Percentiles rank a stretch among this genome's conserved stretches.
Conservation (phyloP, 2,797 vertebrate genomes). For the Heliangelus exortis region DNA sequence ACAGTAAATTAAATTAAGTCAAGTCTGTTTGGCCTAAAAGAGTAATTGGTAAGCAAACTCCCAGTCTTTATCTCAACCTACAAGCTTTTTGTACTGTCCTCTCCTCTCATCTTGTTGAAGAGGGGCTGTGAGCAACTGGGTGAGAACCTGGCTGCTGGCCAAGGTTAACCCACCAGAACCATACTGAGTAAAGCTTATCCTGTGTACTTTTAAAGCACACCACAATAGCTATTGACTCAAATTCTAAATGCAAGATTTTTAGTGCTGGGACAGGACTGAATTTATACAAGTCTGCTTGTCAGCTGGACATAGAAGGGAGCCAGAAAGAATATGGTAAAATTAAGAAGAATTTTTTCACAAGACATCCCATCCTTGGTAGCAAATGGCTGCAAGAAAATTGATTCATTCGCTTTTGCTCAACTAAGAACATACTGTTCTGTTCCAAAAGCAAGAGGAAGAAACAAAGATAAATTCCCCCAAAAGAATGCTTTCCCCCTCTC, state of each 20-base stretch:
- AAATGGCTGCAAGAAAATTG: not conserved
- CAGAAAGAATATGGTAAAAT: not conserved
- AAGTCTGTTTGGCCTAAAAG: not conserved
- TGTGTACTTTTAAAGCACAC: not conserved
- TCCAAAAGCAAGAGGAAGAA: not conserved
- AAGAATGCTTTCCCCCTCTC: not conserved
- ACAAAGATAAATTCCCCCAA: not conserved
- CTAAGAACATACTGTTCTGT: not conserved
- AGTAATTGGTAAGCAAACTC: not conserved
- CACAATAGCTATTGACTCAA: not conserved
- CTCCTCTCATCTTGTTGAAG: not conserved
- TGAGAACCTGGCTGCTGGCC: not conserved
- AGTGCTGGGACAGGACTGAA: not conserved
- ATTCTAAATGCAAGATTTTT: not conserved
- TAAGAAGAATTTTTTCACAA: not conserved
- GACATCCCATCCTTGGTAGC: not conserved
- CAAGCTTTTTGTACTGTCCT: not conserved
- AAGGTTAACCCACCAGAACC: not conserved
- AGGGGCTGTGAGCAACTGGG: not conserved
- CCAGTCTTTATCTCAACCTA: not conserved
- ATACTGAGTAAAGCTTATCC: not conserved
- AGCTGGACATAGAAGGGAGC: not conserved
- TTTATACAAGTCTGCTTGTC: not conserved
- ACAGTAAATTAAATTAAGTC: not conserved
- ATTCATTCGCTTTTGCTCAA: not conserved